phyloP scores from a whole-genome alignment of 2,888 invertebrate genomes.

The Empis livida region DNA sequence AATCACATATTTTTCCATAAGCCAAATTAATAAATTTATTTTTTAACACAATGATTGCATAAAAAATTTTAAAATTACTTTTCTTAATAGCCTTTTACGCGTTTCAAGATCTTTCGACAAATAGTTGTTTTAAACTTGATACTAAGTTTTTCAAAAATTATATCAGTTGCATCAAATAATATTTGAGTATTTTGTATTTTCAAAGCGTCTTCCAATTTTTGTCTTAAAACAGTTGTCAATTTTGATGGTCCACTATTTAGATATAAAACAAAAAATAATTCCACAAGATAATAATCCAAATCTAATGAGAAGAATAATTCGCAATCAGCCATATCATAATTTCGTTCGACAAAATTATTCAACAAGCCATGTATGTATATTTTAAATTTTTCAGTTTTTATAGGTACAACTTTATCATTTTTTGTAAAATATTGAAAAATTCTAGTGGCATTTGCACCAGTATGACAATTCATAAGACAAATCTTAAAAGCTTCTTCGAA shows the following conservation, averaged over 20 bases:
- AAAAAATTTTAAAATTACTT: too few species aligned
- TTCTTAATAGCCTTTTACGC: too few species aligned
- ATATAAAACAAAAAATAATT: constrained; percentile 33
- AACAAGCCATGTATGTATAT: constrained; percentile 34
- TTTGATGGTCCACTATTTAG: constrained; percentile 21
- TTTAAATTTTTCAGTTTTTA: constrained; percentile 32
- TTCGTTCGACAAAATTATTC: constrained; percentile 28
- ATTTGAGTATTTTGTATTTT: constrained; percentile 24
- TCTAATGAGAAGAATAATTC: constrained; percentile 33
- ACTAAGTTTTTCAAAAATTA: constrained; percentile 32
- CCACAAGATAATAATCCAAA: constrained; percentile 34
- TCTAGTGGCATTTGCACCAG: constrained; percentile 27
- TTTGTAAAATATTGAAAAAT: constrained; percentile 37
- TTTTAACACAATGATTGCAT: too few species aligned
- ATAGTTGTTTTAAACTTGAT: constrained; percentile 34
- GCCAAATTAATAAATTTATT: too few species aligned
- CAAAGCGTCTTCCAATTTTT: constrained; percentile 31
- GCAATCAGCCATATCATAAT: constrained; percentile 29
- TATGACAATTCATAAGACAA: constrained; percentile 28
- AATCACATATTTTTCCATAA: too few species aligned
- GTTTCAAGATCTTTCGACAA: constrained; percentile 32
- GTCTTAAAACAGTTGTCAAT: constrained; percentile 17
- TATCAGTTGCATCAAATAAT: not conserved
- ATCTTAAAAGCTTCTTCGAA: constrained; percentile 33
- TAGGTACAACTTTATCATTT: constrained; percentile 34